Conservation (phyloP, 2,797 vertebrate species). For the Hydrolagus colliei region DNA sequence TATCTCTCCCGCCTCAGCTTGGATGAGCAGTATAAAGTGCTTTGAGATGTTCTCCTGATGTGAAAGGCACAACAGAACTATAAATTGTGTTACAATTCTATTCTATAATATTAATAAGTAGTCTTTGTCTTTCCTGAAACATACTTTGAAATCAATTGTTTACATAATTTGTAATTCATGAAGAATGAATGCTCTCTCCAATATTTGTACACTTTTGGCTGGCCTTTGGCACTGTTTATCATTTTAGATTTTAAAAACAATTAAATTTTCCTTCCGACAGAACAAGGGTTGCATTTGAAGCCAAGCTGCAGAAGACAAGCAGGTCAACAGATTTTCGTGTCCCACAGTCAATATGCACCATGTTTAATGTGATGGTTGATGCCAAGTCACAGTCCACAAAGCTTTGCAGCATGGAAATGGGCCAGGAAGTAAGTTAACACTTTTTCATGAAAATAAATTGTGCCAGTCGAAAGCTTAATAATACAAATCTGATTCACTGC, state of each 20-base stretch:
- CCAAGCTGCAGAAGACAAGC: conserved; percentile 95
- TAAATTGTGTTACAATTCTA: no score
- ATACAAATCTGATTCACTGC: conserved; percentile 12
- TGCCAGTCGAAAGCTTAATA: background rate
- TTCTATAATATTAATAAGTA: no score
- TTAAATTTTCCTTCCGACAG: conserved; percentile 56
- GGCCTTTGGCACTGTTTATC: background rate
- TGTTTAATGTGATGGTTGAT: conserved; percentile 99
- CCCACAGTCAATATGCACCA: conserved; percentile 97
- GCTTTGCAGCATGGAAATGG: conserved; percentile 97
- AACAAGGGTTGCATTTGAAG: conserved; percentile 97
- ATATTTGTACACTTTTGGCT: background rate
- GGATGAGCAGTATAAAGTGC: no score
- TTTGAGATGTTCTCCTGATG: no score
- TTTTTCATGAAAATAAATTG: conserved; percentile 35
- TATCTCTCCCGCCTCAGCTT: no score
- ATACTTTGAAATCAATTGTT: no score
- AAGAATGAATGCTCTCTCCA: no score
- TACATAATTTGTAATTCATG: no score
- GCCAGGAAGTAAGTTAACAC: conserved; percentile 82
- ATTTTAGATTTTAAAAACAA: conserved; percentile 26
- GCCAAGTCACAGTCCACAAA: conserved; percentile 98
- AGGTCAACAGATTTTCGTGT: conserved; percentile 98
- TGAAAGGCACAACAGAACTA: no score
- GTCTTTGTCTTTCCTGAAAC: no score